Percentiles rank a stretch among this genome's conserved stretches.
Conservation (phyloP, 1,140 invertebrate genomes). For the Drosophila azteca region DNA sequence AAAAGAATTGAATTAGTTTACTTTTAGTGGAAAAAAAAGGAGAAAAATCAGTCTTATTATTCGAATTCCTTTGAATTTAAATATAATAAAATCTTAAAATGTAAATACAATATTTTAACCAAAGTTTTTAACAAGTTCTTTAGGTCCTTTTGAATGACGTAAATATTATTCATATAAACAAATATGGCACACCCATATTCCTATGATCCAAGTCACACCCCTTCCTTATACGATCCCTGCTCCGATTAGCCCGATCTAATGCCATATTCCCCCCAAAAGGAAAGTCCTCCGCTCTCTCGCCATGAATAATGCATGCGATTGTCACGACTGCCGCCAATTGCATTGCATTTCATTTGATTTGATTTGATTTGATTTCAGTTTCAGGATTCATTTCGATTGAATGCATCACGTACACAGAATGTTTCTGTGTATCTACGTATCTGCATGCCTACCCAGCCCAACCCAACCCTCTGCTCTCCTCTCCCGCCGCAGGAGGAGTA, state of each 20-base stretch:
- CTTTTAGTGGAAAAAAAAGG: too few relatives aligned
- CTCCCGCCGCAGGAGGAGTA: neutral
- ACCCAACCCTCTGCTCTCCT: neutral
- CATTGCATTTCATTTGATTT: slow-evolving; percentile 50
- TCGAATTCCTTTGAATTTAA: too few relatives aligned
- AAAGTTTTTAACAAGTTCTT: too few relatives aligned
- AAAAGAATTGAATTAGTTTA: too few relatives aligned
- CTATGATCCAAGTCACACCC: too few relatives aligned
- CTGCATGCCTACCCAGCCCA: slow-evolving; percentile 22
- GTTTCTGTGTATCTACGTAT: slow-evolving; percentile 2
- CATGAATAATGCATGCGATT: slow-evolving; percentile 53
- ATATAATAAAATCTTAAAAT: too few relatives aligned
- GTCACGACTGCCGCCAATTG: slow-evolving; percentile 41
- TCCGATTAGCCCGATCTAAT: slow-evolving; percentile 2
- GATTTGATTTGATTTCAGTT: slow-evolving; percentile 34
- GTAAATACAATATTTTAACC: too few relatives aligned
- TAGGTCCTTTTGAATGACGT: too few relatives aligned
- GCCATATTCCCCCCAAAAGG: neutral
- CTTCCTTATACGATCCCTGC: too few relatives aligned
- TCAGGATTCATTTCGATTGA: slow-evolving; percentile 36
- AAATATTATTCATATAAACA: too few relatives aligned
- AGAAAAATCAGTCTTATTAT: too few relatives aligned
- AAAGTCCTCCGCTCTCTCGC: slow-evolving; percentile 9
- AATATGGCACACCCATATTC: too few relatives aligned
- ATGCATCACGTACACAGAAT: slow-evolving; percentile 17